Conservation (phyloP, 2,888 invertebrate genomes). For the Drosophila mettleri region DNA sequence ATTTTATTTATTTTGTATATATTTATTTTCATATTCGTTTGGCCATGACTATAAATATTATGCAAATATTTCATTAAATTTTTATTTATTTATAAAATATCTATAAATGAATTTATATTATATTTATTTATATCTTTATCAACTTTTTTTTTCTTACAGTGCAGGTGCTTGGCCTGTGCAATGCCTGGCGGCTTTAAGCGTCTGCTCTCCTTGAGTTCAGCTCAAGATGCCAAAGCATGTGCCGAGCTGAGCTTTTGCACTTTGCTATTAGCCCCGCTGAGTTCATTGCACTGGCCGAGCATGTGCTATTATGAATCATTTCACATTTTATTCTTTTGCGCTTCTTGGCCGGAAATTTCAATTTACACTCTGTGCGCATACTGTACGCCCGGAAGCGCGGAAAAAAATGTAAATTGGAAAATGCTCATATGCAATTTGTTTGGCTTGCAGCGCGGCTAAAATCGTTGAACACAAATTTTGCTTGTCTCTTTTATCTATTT, state of each 20-base stretch:
- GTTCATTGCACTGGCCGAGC: constrained; percentile 42
- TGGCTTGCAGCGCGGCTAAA: constrained; percentile 48
- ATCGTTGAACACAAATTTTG: constrained; percentile 62
- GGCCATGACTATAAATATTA: too few relatives aligned
- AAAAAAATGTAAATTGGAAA: constrained; percentile 72
- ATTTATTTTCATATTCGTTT: too few relatives aligned
- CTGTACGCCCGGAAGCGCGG: constrained; percentile 40
- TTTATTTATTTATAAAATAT: neutral
- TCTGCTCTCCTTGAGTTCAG: constrained; percentile 28
- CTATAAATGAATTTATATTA: neutral
- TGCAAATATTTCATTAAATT: too few relatives aligned
- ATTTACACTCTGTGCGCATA: constrained; percentile 47
- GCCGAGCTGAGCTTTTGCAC: constrained; percentile 5
- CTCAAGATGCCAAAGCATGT: constrained; percentile 22
- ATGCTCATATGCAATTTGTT: constrained; percentile 76
- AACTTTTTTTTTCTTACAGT: constrained; percentile 3
- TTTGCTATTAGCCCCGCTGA: constrained; percentile 41
- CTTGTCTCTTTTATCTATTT: constrained; percentile 45
- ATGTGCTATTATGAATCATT: constrained; percentile 44
- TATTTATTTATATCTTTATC: neutral
- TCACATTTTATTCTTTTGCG: constrained; percentile 35
- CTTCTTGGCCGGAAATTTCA: constrained; percentile 55
- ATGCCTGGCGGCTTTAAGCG: constrained; percentile 25
- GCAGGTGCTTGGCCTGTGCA: constrained; percentile 17
- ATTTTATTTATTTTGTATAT: too few relatives aligned